A percentile compares a stretch with the other conserved stretches of the same genome.
Evolutionary conservation across 1,140 invertebrate genomes (phyloP).

Genomic region (Hyphantria cunea): DNA sequence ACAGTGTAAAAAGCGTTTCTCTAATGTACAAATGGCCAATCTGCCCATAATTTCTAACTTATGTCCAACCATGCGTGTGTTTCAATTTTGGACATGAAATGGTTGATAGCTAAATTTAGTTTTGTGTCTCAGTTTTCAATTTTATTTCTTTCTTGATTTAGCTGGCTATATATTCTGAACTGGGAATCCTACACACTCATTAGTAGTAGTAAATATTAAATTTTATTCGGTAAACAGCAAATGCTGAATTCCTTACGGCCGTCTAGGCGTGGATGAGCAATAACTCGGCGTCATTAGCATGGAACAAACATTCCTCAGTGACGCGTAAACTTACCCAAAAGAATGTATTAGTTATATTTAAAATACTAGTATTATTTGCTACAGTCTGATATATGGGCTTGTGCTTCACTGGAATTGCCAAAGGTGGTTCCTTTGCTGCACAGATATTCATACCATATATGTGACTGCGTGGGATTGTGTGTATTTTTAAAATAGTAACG

Average conservation of each 20-base stretch:
- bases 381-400: not conserved
- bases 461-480: too few species aligned
- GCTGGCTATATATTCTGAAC: too few species aligned
- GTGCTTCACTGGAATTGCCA: too few species aligned
- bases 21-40: too few species aligned
- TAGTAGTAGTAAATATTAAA: constrained; percentile 61
- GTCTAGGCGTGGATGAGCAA: constrained; percentile 49
- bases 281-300: constrained; percentile 66
- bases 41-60: too few species aligned
- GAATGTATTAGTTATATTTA: constrained; percentile 57
- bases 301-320: constrained; percentile 57
- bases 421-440: not conserved
- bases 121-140: too few species aligned
- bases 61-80: too few species aligned
- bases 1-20: too few species aligned
- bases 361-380: constrained; percentile 39
- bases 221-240: constrained; percentile 47
- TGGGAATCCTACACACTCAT: constrained; percentile 43
- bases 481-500: too few species aligned
- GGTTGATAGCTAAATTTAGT: too few species aligned
- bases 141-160: too few species aligned
- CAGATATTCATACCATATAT: not conserved
- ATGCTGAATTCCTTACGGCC: constrained; percentile 62
- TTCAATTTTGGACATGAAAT: too few species aligned
- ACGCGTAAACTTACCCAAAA: constrained; percentile 52